Conservation (phyloP, 2,113 vertebrate species). For the Colistium nudipinnis region DNA sequence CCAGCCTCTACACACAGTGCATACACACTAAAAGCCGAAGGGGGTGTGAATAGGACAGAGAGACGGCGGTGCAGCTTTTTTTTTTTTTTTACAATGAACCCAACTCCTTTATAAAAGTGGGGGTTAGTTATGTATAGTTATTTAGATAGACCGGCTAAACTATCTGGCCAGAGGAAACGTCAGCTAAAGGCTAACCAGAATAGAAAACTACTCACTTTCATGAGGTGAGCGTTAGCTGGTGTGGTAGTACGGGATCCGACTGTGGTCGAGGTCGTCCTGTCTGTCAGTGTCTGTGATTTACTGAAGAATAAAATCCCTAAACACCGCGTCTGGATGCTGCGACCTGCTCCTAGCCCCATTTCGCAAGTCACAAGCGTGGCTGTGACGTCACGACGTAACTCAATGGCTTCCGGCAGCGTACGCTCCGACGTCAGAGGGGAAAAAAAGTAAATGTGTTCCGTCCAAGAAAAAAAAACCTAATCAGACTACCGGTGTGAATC, state of each 20-base stretch:
- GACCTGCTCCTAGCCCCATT: conserved; percentile 43
- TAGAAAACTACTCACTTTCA: conserved; percentile 58
- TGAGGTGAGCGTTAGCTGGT: neutral
- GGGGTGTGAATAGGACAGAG: no score
- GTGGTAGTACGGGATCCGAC: neutral
- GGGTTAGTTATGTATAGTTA: neutral
- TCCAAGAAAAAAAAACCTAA: no score
- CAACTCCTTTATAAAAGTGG: neutral
- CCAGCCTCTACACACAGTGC: no score
- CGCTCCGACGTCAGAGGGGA: neutral
- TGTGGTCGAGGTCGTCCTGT: neutral
- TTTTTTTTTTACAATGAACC: no score
- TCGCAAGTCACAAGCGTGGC: conserved; percentile 60
- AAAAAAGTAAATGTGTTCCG: neutral
- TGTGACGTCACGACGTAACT: neutral
- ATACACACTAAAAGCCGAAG: no score
- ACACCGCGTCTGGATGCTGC: neutral
- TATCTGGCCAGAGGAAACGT: neutral
- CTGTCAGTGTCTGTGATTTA: neutral
- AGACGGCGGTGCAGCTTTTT: no score
- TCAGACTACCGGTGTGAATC: no score
- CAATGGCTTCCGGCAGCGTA: neutral
- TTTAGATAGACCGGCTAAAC: conserved; percentile 5
- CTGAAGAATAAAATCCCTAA: neutral
- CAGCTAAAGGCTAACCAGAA: conserved; percentile 1